Evolutionary conservation across 1,140 invertebrate genomes (phyloP), one percentile per base, ranked within the genome.

Genomic region (Sycobia sp.): DNA sequence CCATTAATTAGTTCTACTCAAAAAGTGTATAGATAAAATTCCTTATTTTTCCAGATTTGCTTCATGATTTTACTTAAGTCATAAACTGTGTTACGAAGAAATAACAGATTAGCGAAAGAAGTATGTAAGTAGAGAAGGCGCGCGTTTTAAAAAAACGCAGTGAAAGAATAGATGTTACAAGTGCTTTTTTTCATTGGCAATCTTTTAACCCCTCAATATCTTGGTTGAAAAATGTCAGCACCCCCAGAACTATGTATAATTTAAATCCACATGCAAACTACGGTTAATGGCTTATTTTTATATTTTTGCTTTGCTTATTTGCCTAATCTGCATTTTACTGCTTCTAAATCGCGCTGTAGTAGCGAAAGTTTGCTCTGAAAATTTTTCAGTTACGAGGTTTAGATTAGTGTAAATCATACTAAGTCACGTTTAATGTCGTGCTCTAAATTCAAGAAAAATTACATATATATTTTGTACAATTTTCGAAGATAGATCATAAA

Each of bases 191-290:
- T 22, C 43, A 13, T 59, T 49, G n/a, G n/a, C 13, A 16, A 18
- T 44, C 34, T 36, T 32, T 18, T n/a, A n/a, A n/a, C n/a, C n/a
- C n/a, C n/a, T n/a, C n/a, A n/a, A n/a, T n/a, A n/a, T n/a, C n/a
- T n/a, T n/a, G n/a, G n/a, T n/a, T n/a, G n/a, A n/a, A n/a, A n/a
- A n/a, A n/a, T n/a, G n/a, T n/a, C n/a, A n/a, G n/a, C n/a, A n/a
- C n/a, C n/a, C n/a, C n/a, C n/a, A n/a, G n/a, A n/a, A n/a, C n/a
- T n/a, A n/a, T n/a, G n/a, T n/a, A n/a, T n/a, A n/a, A n/a, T n/a
- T n/a, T n/a, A n/a, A n/a, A n/a, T n/a, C n/a, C n/a, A 16, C 51
- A 56, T 56, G 51, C 53, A 62, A 62, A 36, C 53, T 55, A 56
- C 51, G 14, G 25, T n/a, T 51, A 20, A 41, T 29, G 20, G n/a